Evolutionary conservation across 2,888 invertebrate species (phyloP).

Genomic region (Macaria liturata): DNA sequence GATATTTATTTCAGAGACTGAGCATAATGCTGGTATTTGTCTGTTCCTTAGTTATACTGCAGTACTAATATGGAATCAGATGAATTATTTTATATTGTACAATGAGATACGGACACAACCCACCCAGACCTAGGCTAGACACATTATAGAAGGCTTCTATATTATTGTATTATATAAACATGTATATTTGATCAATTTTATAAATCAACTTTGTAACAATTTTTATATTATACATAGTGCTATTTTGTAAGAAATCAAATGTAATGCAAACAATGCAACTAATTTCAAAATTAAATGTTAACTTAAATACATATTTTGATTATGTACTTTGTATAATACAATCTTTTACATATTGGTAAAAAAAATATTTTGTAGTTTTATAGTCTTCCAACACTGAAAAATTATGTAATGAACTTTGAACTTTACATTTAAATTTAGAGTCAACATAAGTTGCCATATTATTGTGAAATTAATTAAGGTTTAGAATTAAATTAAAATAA

Average conservation of each 20-base stretch:
- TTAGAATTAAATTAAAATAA: constrained; percentile 14
- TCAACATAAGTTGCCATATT: constrained; percentile 27
- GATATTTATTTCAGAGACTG: too few relatives aligned
- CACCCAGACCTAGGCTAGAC: constrained; percentile 71
- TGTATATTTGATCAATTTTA: constrained; percentile 26
- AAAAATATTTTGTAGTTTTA: too few relatives aligned
- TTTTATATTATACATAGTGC: background rate
- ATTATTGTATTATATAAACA: constrained; percentile 24
- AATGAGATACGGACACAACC: constrained; percentile 76
- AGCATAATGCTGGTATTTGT: constrained; percentile 28
- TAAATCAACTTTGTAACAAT: constrained; percentile 12
- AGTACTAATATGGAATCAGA: constrained; percentile 27
- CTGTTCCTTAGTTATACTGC: constrained; percentile 27
- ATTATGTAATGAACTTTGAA: too few relatives aligned
- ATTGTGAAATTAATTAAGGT: constrained; percentile 26
- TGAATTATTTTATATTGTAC: constrained; percentile 43
- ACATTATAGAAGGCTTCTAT: constrained; percentile 33
- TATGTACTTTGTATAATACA: background rate
- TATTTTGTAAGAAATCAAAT: background rate
- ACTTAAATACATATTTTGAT: background rate
- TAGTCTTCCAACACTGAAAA: too few relatives aligned
- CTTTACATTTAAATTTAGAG: background rate
- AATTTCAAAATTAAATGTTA: background rate
- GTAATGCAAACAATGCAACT: background rate
- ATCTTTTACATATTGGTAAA: too few relatives aligned